Conservation (phyloP, 2,113 vertebrate genomes). For the Colistium nudipinnis region DNA sequence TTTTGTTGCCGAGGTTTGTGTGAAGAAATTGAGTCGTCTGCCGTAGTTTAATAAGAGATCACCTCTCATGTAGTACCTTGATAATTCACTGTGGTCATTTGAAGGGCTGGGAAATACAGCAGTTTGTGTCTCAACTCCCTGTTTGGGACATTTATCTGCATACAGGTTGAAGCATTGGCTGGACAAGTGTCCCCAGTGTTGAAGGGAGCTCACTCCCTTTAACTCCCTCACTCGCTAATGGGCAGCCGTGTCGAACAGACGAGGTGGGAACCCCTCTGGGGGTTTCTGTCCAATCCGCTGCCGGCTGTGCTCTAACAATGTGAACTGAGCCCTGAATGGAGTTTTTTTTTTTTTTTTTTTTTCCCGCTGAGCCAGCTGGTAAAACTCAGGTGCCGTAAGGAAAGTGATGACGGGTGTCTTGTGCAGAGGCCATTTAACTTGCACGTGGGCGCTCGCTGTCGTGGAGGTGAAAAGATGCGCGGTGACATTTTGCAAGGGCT, state of each 20-base stretch:
- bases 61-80: no score
- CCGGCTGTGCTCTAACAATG: not conserved
- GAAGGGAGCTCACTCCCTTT: not conserved
- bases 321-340: not conserved
- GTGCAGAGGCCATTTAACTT: no score
- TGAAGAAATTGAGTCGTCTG: no score
- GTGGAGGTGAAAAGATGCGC: no score
- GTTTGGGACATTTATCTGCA: not conserved
- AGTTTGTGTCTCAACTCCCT: not conserved
- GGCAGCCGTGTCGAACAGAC: not conserved
- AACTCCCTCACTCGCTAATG: no score
- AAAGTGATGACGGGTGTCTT: no score
- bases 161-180: not conserved
- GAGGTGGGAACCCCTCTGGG: not conserved
- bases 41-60: conserved; percentile 14
- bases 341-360: not conserved
- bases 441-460: no score
- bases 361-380: not conserved
- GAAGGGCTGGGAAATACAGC: not conserved
- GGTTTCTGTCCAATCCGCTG: not conserved
- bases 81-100: conserved; percentile 4
- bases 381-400: not conserved
- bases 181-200: not conserved
- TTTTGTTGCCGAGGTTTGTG: no score
- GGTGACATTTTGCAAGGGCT: no score